Evolutionary conservation across 2,113 vertebrate genomes (phyloP).

Genomic region (Eonycteris spelaea): DNA sequence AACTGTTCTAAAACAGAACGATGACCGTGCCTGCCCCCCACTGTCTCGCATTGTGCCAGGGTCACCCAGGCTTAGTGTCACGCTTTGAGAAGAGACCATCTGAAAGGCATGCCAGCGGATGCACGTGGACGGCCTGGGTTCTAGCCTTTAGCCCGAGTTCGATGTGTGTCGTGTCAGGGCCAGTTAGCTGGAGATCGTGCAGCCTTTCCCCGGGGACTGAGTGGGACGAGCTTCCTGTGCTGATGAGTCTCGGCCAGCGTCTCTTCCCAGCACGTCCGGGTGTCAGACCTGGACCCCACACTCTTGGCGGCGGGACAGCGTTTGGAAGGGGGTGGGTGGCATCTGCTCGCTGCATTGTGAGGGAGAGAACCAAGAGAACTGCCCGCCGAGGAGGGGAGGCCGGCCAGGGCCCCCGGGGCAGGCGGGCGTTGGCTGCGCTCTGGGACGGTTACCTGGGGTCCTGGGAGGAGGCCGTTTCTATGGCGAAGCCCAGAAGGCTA

Average conservation of each 20-base stretch:
- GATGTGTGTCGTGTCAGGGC: background rate
- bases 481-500: background rate
- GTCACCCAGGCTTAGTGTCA: background rate
- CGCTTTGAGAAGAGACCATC: background rate
- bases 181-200: background rate
- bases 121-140: background rate
- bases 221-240: background rate
- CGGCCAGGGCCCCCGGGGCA: background rate
- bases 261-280: background rate
- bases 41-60: background rate
- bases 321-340: background rate
- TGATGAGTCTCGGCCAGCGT: background rate
- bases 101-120: background rate
- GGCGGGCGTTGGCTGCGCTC: background rate
- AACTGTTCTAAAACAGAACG: background rate
- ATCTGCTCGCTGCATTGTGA: background rate
- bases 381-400: background rate
- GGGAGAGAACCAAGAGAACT: background rate
- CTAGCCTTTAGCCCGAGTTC: background rate
- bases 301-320: background rate
- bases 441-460: background rate
- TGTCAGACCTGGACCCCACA: background rate
- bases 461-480: background rate
- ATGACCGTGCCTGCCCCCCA: background rate
- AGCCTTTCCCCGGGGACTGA: background rate